Base-by-base conservation (phyloP, 2,797 vertebrate species). In the Alectoris magna region DNA sequence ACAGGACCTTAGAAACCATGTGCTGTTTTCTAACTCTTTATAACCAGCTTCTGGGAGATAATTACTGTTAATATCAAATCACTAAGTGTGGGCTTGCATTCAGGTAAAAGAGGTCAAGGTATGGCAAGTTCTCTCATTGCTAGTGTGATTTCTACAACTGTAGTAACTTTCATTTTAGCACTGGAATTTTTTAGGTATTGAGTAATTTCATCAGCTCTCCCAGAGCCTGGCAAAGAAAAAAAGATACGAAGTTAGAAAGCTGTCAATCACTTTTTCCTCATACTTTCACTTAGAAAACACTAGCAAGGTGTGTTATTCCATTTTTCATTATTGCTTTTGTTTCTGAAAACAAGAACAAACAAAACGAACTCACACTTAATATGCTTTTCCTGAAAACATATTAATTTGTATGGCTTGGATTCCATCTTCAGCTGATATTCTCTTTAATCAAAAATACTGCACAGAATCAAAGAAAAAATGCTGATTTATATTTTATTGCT, bases 381-480 rank as follows among this genome's bases (percentile, higher is more conserved):
- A 80, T 81, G 23, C 88, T 90, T 91, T 94, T 79, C 49, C 53
- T 76, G 67, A 59, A 90, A 96, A 94, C 76, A 78, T 71, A 84
- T 67, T 96, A 86, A 96, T 95, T 95, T 94, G 21, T 84, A 90
- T 91, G 87, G 80, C 86, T 93, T 85, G 84, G 82, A 76, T 94
- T 96, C 92, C 95, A 71, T 95, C 88, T 88, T 90, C 91, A 95
- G 90, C 77, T 95, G 96, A 97, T 95, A 94, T 85, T 96, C 93
- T 86, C 90, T 97, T 97, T 96, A 95, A 96, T 96, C 88, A 97
- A 95, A 96, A 96, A 87, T 87, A 93, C 80, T 72, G 74, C 90
- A 85, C 56, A 87, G 71, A 96, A 95, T 96, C 92, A 97, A 95
- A 96, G 93, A 89, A 94, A 92, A 96, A 90, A 84, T 79, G 69